Base-by-base conservation (phyloP, 2,797 vertebrate genomes). In the Pipistrellus pipistrellus region DNA sequence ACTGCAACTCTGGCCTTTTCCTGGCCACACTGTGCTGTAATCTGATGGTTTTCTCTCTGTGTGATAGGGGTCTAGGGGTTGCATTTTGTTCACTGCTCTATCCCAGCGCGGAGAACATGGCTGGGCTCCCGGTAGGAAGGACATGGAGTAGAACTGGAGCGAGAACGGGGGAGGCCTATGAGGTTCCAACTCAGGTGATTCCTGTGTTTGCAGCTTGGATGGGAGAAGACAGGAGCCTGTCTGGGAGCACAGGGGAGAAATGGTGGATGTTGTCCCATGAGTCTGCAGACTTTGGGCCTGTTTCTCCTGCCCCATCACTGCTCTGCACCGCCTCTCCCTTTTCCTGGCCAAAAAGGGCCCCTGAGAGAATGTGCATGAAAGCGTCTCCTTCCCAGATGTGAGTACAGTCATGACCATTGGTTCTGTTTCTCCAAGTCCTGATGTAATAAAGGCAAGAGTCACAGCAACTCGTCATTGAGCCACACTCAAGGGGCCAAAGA, bases 21-120 rank as follows among this genome's bases (percentile, higher is more conserved):
- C 27, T 73, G 62, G 41, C 55, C 55, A 82, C 35, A 18, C 30
- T 57, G 17, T 71, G 20, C 48, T 59, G 57, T 55, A 64, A 69
- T 27, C 35, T 77, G 62, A 46, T 8, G 41, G 10, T 41, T 32
- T 51, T 81, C 27, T 89, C 15, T 94, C 55, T 88, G 30, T 83
- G 32, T 30, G 35, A 59, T 35, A 73, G 77, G 5, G 30, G 4
- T 35, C 25, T 41, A 48, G 11, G 30, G 55, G 77, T 15, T 91
- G 20, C 30, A 20, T 80, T 41, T 92, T 90, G 44, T 82, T 75
- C 51, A 9, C 9, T 77, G 38, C 9, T 93, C 68, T 96, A 57
- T 84, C 4, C 9, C 48, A 57, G 55, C 55, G 30, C 48, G 4
- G 66, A 88, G 53, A 86, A 44, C 10, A 85, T 32, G 41, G 32